Base-by-base conservation (phyloP, 2,888 invertebrate species). In the Pristionchus fissidentatus region DNA sequence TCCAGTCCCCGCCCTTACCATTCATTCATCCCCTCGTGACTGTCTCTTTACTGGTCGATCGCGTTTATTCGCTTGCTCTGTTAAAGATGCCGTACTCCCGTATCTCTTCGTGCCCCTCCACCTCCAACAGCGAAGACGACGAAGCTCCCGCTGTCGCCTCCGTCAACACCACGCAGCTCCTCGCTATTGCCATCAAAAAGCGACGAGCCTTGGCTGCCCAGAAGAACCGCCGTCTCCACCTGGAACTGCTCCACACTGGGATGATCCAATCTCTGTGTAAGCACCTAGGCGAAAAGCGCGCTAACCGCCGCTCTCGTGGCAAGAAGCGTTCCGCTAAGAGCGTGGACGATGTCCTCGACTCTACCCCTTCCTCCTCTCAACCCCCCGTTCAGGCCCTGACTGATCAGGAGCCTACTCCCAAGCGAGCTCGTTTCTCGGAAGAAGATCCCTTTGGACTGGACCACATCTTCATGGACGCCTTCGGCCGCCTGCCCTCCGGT, bases 261-360 rank as follows among this genome's bases (percentile, higher is more conserved):
- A 88, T 88, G 83, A 90, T 90, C 81, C 87, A 88, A 80, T 86
- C 88, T 75, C 85, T 90, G 84, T 90, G 90, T 88, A 90, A 90
- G 88, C 88, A 88, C 85, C 86, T 90, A 86, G 89, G 90, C 83
- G 89, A 89, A 83, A 84, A 88, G 83, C 86, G 89, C 81, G 88
- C 87, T 62, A 83, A 85, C 62, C 87, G 87, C 75, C 87, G 88
- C 82, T 84, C 49, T 29, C 86, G 88, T 82, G 84, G 86, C 84
- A 87, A 85, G 66, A 83, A 85, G 81, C 60, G 83, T 57, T 70
- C 84, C 60, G 32, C 35, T 29, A 55, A n/a, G 19, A 26, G 22
- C 13, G 38, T 26, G 35, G 29, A 38, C 22, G 81, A 70, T 19
- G 55, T 62, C 38, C 70, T 55, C 43, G 79, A 73, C 79, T 66